Conservation (phyloP, 2,113 vertebrate species). For the Meriones unguiculatus region DNA sequence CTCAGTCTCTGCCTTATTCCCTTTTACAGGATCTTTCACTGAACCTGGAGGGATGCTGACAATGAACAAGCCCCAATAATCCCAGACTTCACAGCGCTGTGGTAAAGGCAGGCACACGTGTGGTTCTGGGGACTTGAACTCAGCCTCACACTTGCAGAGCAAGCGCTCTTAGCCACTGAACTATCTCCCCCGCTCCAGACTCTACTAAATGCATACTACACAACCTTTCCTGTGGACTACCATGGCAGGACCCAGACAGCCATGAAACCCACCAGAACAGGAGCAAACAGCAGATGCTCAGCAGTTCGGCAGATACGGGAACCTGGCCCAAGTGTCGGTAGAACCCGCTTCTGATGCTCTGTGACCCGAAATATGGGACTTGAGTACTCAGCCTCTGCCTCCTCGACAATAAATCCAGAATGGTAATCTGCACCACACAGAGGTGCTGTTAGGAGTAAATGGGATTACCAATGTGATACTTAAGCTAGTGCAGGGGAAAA, state of each 20-base stretch:
- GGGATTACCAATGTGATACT: neutral
- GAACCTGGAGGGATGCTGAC: neutral
- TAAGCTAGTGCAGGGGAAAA: neutral
- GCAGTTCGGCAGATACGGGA: neutral
- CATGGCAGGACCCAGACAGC: neutral
- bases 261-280: neutral
- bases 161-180: neutral
- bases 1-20: neutral
- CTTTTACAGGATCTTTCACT: neutral
- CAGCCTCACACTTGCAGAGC: neutral
- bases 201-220: neutral
- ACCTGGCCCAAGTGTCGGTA: neutral
- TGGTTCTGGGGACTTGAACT: neutral
- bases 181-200: neutral
- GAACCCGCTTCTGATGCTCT: neutral
- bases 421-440: neutral
- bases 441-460: neutral
- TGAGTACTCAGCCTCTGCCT: neutral
- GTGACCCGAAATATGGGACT: neutral
- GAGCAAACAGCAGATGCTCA: neutral
- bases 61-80: neutral
- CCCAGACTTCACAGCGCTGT: neutral
- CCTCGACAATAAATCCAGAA: slow-evolving; percentile 28
- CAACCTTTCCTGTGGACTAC: neutral
- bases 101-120: neutral